Base-by-base conservation (phyloP, 2,113 vertebrate species). In the Willisornis vidua region DNA sequence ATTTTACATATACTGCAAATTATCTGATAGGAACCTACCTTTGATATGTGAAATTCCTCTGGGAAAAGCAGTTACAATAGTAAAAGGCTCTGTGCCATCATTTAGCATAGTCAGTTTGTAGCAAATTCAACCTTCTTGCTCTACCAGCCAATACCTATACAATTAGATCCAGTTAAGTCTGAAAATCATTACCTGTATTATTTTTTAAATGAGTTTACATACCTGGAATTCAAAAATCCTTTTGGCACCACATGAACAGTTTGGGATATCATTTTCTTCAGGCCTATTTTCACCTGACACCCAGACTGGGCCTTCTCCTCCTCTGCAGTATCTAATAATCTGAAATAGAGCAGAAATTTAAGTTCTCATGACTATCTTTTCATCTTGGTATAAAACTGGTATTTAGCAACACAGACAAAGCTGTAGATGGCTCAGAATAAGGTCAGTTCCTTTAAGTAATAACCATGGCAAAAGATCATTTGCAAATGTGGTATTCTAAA, bases 171-270 rank as follows among this genome's bases (percentile, higher is more conserved):
- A 7, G 12, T 70, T 41, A 49, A 68, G 28, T 62, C 35, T 66
- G 55, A 91, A 79, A 71, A 31, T 37, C 15, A 28, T 62, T 33
- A 63, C 10, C 35, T 55, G 1, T 26, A 16, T 52, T 65, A 71
- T 31, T 72, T 58, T 61, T 61, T 26, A 84, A 65, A 77, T 81
- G 6, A 73, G 58, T 65, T 33, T 57, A 87, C 95, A 31, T 98
- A 99, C 99, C 99, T 99, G 99, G 87, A 99, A 99, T 97, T 99
- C 99, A 98, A 99, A 99, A 57, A 92, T 87, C 92, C 99, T 98
- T 96, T 97, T 98, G 73, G 99, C 97, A 59, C 99, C 99, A 97
- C 99, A 99, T 48, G 54, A 82, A 90, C 99, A 99, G 68, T 98
- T 67, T 94, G 98, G 99, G 92, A 99, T 98, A 72, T 99, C 98